Evolutionary conservation across 2,113 vertebrate genomes (phyloP).

Genomic region (Neodontobutis hainanensis): DNA sequence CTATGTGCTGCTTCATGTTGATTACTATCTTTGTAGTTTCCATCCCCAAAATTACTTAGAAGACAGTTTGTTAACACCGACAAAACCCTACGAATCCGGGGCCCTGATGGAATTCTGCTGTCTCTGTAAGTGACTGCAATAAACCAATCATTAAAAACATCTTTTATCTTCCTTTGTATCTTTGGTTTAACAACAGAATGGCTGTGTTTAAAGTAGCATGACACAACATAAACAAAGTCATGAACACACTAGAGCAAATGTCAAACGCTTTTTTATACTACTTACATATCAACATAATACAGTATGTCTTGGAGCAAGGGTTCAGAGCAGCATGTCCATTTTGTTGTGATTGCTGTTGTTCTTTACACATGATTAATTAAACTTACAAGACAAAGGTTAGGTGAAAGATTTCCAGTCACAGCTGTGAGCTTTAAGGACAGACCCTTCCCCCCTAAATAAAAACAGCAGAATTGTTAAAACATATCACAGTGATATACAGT

Average conservation of each 20-base stretch:
- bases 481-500: too few species aligned
- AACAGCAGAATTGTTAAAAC: not conserved
- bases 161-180: constrained; percentile 44
- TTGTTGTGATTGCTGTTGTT: constrained; percentile 42
- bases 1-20: constrained; percentile 48
- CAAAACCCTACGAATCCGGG: constrained; percentile 22
- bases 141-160: constrained; percentile 23
- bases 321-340: constrained; percentile 35
- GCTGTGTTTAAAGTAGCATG: constrained; percentile 47
- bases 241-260: constrained; percentile 47
- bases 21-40: constrained; percentile 62
- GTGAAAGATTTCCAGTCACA: constrained; percentile 50
- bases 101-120: constrained; percentile 51
- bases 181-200: constrained; percentile 45
- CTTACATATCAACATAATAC: constrained; percentile 24
- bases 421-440: constrained; percentile 18
- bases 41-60: constrained; percentile 28
- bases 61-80: constrained; percentile 19
- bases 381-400: constrained; percentile 20
- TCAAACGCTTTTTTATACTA: constrained; percentile 8
- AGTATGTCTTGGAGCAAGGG: constrained; percentile 44
- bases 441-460: constrained; percentile 2
- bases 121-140: constrained; percentile 33
- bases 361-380: constrained; percentile 56
- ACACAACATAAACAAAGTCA: constrained; percentile 56